A percentile compares a stretch with the other conserved stretches of the same genome.
Evolutionary conservation across 1,140 invertebrate species (phyloP).

Genomic region (Drosophila subobscura): DNA sequence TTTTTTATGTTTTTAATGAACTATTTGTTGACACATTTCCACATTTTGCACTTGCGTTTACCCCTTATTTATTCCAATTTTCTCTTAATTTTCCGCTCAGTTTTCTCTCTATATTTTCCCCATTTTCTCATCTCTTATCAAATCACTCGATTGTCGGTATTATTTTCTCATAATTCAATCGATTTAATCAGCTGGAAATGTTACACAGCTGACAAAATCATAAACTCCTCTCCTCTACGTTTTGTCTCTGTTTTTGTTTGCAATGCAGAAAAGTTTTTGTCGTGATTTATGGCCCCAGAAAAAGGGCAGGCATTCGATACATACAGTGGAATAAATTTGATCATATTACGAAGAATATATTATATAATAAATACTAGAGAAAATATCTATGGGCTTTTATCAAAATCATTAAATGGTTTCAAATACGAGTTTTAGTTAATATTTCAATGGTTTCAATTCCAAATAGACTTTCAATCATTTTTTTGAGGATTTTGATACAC

Average conservation of each 20-base stretch:
- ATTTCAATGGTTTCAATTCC: too few relatives aligned
- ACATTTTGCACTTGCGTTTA: constrained; percentile 41
- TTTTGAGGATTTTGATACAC: too few relatives aligned
- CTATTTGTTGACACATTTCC: constrained; percentile 48
- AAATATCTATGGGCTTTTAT: too few relatives aligned
- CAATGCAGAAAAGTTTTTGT: constrained; percentile 49
- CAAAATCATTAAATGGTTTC: too few relatives aligned
- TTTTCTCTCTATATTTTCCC: constrained; percentile 31
- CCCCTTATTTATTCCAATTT: constrained; percentile 25
- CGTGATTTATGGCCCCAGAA: constrained; percentile 46
- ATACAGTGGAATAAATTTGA: constrained; percentile 10
- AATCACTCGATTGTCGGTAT: constrained; percentile 42
- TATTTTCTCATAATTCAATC: constrained; percentile 78
- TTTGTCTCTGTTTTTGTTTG: constrained; percentile 26
- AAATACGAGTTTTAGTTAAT: too few relatives aligned
- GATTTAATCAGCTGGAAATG: constrained; percentile 81
- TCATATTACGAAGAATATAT: background rate
- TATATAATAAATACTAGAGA: too few relatives aligned
- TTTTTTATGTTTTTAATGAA: constrained; percentile 62
- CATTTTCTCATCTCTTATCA: constrained; percentile 48
- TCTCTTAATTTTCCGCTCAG: background rate
- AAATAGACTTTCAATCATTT: too few relatives aligned
- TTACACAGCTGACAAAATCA: constrained; percentile 80
- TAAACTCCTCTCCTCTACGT: constrained; percentile 49
- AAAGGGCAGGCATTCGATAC: constrained; percentile 15